A percentile compares a stretch with the other conserved stretches of the same genome.
phyloP scores from a whole-genome alignment of 2,797 vertebrate species.

The Bovichtus variegatus region DNA sequence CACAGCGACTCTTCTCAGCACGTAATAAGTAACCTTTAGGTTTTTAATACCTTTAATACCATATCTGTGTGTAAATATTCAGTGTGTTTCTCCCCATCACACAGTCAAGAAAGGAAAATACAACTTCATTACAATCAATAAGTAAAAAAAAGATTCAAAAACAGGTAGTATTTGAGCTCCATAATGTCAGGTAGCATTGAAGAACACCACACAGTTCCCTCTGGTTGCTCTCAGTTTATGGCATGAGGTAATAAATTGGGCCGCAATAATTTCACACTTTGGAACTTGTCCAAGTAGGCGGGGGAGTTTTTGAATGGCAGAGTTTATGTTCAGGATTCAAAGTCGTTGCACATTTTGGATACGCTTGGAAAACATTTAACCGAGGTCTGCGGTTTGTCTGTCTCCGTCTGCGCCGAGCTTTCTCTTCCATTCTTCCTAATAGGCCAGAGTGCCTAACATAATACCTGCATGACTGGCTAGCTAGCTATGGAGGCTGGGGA shows the following conservation, averaged over 20 bases:
- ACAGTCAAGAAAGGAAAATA: neutral
- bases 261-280: constrained; percentile 26
- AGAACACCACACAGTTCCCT: neutral
- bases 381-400: constrained; percentile 20
- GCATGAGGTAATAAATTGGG: constrained; percentile 20
- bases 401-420: constrained; percentile 21
- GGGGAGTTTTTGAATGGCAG: neutral
- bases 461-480: constrained; percentile 36
- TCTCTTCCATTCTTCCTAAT: constrained; percentile 18
- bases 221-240: constrained; percentile 2
- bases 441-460: constrained; percentile 31
- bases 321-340: constrained; percentile 18
- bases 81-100: neutral
- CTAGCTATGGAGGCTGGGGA: constrained; percentile 24
- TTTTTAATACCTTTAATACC: neutral
- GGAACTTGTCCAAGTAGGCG: constrained; percentile 5
- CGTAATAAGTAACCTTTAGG: neutral
- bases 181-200: constrained; percentile 4
- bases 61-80: neutral
- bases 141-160: neutral
- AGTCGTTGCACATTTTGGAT: constrained; percentile 26
- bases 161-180: neutral
- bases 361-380: constrained; percentile 25
- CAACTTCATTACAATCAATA: neutral
- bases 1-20: neutral